Base-by-base conservation (phyloP, 2,888 invertebrate genomes). In the Syrphus vitripennis region DNA sequence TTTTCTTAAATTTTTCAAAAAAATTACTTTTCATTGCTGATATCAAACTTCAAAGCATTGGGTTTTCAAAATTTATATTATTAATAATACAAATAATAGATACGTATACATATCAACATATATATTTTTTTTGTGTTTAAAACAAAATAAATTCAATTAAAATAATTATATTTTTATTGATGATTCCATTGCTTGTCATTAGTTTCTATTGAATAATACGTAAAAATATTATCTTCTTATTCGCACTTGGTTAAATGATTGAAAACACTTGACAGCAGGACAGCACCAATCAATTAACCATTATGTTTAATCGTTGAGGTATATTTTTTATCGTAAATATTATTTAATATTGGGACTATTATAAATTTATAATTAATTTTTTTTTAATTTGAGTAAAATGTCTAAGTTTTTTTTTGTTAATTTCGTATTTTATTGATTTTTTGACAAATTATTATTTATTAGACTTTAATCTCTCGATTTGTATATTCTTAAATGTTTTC, bases 211-310 rank as follows among this genome's bases (percentile, higher is more conserved):
- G 12, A 59, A 37, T 5, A 59, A 59, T n/a, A n/a, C n/a, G n/a
- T n/a, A n/a, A n/a, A n/a, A n/a, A n/a, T 59, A 59, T 26, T 61
- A 40, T 40, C 40, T 61, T 57, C 57, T 10, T 14, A 59, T 21
- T 61, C 14, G 40, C 59, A 61, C 37, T 61, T 59, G 37, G 14
- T 37, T 61, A 40, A 61, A 24, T 61, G 40, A 61, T 61, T 40
- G 40, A 61, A 61, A 61, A 61, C 61, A 61, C 61, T 61, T 61
- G 61, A 61, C 61, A 61, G 59, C 21, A 34, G 57, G 31, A 34
- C 57, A 57, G 34, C 19, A 40, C 40, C n/a, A 24, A 37, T 40
- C 59, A 40, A 61, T 40, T 40, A 40, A 16, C 7, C 29, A 55
- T 29, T 6, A 29, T 29, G 16, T 29, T 55, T 55, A 24, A 61